These are phyloP conservation scores for Cyanoderma ruficeps DNA, from an alignment of 2,113 vertebrate genomes.

Conservation along the genomic window DNA sequence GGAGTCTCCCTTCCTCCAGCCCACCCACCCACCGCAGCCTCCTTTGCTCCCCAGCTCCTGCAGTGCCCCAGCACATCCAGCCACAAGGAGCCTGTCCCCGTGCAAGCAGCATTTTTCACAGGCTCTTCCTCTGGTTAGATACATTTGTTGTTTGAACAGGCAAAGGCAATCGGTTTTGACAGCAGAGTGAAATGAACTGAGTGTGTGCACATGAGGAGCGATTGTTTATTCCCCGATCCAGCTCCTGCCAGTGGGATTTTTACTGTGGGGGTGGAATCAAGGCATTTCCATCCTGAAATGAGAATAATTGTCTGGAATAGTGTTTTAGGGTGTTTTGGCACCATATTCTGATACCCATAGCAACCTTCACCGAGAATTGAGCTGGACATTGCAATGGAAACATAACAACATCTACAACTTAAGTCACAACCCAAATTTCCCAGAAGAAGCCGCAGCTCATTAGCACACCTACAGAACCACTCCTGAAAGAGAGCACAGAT, in stretches of 20 bases:
- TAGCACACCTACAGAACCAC: not conserved
- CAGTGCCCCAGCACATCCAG: not conserved
- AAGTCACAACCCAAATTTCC: not conserved
- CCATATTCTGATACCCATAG: not conserved
- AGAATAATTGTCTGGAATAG: not conserved
- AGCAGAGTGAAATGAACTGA: not conserved
- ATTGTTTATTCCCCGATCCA: conserved; percentile 1
- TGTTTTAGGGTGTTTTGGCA: conserved; percentile 11
- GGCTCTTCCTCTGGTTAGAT: not conserved
- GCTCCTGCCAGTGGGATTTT: not conserved
- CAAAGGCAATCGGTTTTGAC: not conserved
- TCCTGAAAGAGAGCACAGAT: not conserved
- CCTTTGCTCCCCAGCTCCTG: not conserved
- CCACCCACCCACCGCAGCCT: not conserved
- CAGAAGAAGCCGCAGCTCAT: conserved; percentile 10
- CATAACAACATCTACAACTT: not conserved
- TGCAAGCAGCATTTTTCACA: not conserved
- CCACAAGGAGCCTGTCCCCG: not conserved
- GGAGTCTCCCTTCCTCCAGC: not conserved
- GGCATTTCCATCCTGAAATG: not conserved
- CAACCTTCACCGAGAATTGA: not conserved
- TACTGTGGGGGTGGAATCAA: not conserved
- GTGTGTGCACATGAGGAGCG: not conserved
- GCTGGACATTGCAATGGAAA: conserved; percentile 18
- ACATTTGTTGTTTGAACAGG: not conserved